Evolutionary conservation across 2,797 vertebrate genomes (phyloP), one percentile per base, ranked within the genome.

Genomic region (Neosalanx taihuensis): DNA sequence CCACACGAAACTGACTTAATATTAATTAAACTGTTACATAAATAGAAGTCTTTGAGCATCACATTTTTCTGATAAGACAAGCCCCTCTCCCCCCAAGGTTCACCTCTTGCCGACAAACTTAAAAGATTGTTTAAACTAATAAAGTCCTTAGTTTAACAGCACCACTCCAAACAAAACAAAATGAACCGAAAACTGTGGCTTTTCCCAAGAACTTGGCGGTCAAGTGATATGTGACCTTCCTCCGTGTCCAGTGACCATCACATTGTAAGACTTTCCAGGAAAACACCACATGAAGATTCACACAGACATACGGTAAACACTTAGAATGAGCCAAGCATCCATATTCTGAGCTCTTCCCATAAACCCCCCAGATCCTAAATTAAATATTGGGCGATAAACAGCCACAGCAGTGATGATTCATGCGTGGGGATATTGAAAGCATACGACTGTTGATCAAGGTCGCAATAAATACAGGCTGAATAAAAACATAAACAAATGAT

Each of bases 91-190:
- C 5, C 41, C 41, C 10, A 69, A 69, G 66, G 6, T 17, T 26
- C 41, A 41, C 69, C 15, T 67, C 23, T 60, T n/a, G 26, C 12
- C 12, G 46, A 51, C 2, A 30, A 29, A 9, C 26, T 56, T 56
- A 17, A n/a, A 33, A 6, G 53, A 15, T 33, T 33, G 30, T 63
- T 61, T 31, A 61, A 13, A 51, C 23, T 51, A 1, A 1, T 1
- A 37, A 5, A 10, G n/a, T 23, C 23, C n/a, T 68, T 29, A 20
- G 23, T 31, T 57, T 17, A 20, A 6, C 6, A 31, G 20, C 30
- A n/a, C 62, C 57, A 29, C 33, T 56, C 30, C 53, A 69, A 83
- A 78, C 74, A 77, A 26, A 26, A 26, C 4, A 76, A 79, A 67
- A n/a, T 61, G 26, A 71, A 30, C 5, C 31, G 20, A 46, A 64